Conservation (phyloP, 2,888 invertebrate species). For the Elaeidobius kamerunicus region DNA sequence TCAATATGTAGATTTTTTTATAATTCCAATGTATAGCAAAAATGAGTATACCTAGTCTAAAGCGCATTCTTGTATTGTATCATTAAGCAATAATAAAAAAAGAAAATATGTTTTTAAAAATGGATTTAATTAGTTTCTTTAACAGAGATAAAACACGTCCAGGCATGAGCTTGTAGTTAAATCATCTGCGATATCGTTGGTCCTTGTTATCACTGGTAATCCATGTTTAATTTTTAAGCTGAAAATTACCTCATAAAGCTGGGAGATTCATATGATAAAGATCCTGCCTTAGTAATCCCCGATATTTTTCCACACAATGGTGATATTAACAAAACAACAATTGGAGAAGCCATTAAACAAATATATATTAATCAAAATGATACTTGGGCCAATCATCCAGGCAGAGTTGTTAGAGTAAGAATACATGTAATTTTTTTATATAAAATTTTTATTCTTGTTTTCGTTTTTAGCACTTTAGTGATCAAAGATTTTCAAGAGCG, state of each 20-base stretch:
- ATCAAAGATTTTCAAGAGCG: constrained; percentile 16
- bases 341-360: constrained; percentile 20
- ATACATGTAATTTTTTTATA: neutral
- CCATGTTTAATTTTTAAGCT: constrained; percentile 17
- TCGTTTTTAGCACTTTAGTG: constrained; percentile 17
- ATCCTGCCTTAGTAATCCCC: constrained; percentile 13
- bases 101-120: neutral
- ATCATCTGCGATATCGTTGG: too few species aligned
- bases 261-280: constrained; percentile 13
- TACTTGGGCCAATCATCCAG: constrained; percentile 10
- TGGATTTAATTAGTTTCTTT: too few species aligned
- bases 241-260: constrained; percentile 8
- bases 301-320: constrained; percentile 18
- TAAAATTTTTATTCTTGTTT: neutral
- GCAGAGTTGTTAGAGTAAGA: constrained; percentile 21
- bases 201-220: too few species aligned
- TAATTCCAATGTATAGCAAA: too few species aligned
- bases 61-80: too few species aligned
- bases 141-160: too few species aligned
- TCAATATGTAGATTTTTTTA: too few species aligned
- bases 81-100: too few species aligned
- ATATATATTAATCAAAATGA: constrained; percentile 16
- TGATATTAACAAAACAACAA: neutral
- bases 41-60: too few species aligned
- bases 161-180: too few species aligned